Evolutionary conservation across 2,797 vertebrate species (phyloP), one percentile per base, ranked within the genome.

Genomic region (Semotilus atromaculatus): DNA sequence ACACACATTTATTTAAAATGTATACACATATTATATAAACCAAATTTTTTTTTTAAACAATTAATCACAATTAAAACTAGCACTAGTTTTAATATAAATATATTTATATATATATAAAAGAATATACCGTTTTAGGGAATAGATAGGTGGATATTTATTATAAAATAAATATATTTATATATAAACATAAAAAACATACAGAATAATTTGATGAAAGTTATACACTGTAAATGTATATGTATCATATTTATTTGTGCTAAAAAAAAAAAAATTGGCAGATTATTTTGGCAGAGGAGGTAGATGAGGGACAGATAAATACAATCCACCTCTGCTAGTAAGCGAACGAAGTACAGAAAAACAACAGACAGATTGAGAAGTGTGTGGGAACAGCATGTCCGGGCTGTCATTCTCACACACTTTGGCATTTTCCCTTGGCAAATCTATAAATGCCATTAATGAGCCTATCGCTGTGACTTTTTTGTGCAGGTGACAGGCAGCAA

Each of bases 371-470:
- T 4, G n/a, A 74, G 55, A n/a, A 64, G 48, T 70, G 67, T 71
- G 74, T 75, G 66, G 85, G 68, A 86, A 78, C 64, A 71, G 21
- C 80, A 82, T 79, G 43, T 86, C 74, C 74, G 82, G 73, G 62
- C 68, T 82, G 85, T 73, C 73, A 72, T n/a, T 26, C 40, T 72
- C 67, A 83, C 80, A 82, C 78, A 66, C 78, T n/a, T 38, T 68
- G 26, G 31, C 31, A 78, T 86, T 79, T 83, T 86, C 45, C 68
- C 43, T 40, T 58, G 81, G 75, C 75, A 74, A 64, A 83, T 79
- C 55, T 86, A 82, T 79, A 79, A 83, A 86, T 83, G 75, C 45
- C 48, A 83, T 83, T 83, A 82, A 83, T 79, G 85, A 86, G 85
- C 66, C 51, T 67, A 62, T 80, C 34, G 5, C 58, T 14, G 67